Percentiles rank a stretch among this genome's conserved stretches.
Evolutionary conservation across 2,797 vertebrate genomes (phyloP).

Genomic region (Dromococcyx pavoninus): DNA sequence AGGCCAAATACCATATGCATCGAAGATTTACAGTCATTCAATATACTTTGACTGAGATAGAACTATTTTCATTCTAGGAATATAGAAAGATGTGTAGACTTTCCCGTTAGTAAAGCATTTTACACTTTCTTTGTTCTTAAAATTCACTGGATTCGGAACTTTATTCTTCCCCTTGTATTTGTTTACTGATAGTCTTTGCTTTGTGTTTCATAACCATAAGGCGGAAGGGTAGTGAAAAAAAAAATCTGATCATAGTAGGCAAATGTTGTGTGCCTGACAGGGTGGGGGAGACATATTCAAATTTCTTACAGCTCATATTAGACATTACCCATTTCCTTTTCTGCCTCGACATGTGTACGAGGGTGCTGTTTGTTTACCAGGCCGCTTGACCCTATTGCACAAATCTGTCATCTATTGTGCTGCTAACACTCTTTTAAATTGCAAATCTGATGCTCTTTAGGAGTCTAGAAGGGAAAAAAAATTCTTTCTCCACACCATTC

Average conservation of each 20-base stretch:
- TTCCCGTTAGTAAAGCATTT: conserved; percentile 56
- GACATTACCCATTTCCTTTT: conserved; percentile 68
- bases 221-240: conserved; percentile 32
- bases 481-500: conserved; percentile 71
- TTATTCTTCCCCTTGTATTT: conserved; percentile 55
- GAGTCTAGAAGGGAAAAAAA: conserved; percentile 71
- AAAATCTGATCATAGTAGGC: conserved; percentile 51
- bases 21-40: conserved; percentile 44
- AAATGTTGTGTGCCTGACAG: conserved; percentile 48
- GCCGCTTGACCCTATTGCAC: conserved; percentile 78
- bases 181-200: conserved; percentile 55
- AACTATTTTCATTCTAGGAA: conserved; percentile 63
- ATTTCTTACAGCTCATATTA: conserved; percentile 75
- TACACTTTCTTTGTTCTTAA: conserved; percentile 66
- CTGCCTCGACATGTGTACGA: conserved; percentile 67
- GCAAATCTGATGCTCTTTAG: conserved; percentile 82
- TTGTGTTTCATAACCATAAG: conserved; percentile 62
- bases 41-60: conserved; percentile 40
- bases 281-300: conserved; percentile 70
- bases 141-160: conserved; percentile 53
- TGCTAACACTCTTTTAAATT: conserved; percentile 78
- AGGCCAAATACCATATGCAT: conserved; percentile 6
- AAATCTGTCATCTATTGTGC: conserved; percentile 80
- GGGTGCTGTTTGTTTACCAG: conserved; percentile 81
- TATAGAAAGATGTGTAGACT: conserved; percentile 24